Conservation (phyloP, 2,888 invertebrate genomes). For the Zhengitettix transpicula region DNA sequence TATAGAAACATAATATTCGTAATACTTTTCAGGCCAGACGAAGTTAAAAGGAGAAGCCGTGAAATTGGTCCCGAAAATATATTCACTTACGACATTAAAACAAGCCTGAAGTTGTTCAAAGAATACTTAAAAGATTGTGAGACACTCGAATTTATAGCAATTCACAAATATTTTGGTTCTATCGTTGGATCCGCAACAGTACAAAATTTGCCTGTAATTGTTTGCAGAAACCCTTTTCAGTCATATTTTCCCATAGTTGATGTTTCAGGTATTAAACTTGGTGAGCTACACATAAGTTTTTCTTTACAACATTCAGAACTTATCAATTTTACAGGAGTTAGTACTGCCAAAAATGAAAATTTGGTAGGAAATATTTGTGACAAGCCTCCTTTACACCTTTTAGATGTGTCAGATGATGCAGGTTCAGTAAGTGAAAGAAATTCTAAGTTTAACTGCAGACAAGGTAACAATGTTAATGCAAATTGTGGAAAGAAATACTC, state of each 20-base stretch:
- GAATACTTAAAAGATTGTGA: slow-evolving; percentile 24
- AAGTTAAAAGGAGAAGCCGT: slow-evolving; percentile 15
- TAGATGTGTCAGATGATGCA: too few relatives aligned
- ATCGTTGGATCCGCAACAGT: slow-evolving; percentile 20
- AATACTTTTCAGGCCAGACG: slow-evolving; percentile 19
- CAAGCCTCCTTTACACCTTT: too few relatives aligned
- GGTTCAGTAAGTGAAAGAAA: too few relatives aligned
- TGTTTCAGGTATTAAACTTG: slow-evolving; percentile 18
- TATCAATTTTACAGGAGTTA: slow-evolving; percentile 3
- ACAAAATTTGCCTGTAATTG: slow-evolving; percentile 19
- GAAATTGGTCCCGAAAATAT: slow-evolving; percentile 11
- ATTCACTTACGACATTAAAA: slow-evolving; percentile 21
- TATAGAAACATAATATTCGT: too few relatives aligned
- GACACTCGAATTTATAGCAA: slow-evolving; percentile 20
- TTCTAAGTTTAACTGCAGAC: too few relatives aligned
- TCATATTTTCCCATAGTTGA: slow-evolving; percentile 22
- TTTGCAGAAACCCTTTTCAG: slow-evolving; percentile 17
- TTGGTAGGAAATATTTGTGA: too few relatives aligned
- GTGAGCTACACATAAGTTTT: slow-evolving; percentile 20
- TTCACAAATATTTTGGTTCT: slow-evolving; percentile 17
- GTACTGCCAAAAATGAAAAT: too few relatives aligned
- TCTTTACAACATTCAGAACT: slow-evolving; percentile 13
- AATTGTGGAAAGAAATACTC: too few relatives aligned
- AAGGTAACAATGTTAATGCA: too few relatives aligned
- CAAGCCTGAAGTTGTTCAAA: slow-evolving; percentile 21